Conservation (phyloP, 2,888 invertebrate species). For the Pyralis farinalis region DNA sequence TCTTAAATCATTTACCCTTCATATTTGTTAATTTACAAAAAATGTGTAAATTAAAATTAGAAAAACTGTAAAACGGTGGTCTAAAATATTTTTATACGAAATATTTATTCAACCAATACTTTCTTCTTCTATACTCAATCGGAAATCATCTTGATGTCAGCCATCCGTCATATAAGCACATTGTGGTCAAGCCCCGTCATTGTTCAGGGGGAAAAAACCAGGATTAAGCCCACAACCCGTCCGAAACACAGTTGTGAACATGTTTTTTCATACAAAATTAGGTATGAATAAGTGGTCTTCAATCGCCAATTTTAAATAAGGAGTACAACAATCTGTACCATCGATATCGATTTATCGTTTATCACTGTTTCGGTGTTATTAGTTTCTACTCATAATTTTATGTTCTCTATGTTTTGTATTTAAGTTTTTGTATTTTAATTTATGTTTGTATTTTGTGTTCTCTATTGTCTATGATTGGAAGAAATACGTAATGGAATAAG, state of each 20-base stretch:
- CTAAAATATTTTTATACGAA: too few species aligned
- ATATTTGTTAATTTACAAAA: too few species aligned
- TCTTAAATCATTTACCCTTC: too few species aligned
- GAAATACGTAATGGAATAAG: too few species aligned
- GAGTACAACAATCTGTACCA: constrained; percentile 17
- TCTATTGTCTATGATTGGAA: too few species aligned
- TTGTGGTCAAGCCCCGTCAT: constrained; percentile 65
- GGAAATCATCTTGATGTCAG: constrained; percentile 25
- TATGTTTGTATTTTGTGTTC: too few species aligned
- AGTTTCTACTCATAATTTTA: too few species aligned
- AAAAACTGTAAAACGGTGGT: too few species aligned
- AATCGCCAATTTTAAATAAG: constrained; percentile 28
- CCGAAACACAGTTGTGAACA: constrained; percentile 48
- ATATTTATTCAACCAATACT: constrained; percentile 20
- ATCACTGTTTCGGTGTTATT: too few species aligned
- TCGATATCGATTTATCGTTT: constrained; percentile 16
- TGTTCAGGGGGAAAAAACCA: constrained; percentile 53
- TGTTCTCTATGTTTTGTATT: too few species aligned
- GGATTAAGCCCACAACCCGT: constrained; percentile 66
- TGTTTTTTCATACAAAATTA: constrained; percentile 52
- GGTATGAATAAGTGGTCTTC: constrained; percentile 68
- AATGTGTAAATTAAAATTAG: too few species aligned
- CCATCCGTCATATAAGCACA: constrained; percentile 53
- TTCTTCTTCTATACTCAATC: constrained; percentile 25
- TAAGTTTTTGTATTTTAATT: too few species aligned